Percentiles rank a stretch among this genome's conserved stretches.
These are phyloP conservation scores for Cyprinodon diabolis DNA, from an alignment of 2,797 vertebrate genomes.

Conservation along the genomic window DNA sequence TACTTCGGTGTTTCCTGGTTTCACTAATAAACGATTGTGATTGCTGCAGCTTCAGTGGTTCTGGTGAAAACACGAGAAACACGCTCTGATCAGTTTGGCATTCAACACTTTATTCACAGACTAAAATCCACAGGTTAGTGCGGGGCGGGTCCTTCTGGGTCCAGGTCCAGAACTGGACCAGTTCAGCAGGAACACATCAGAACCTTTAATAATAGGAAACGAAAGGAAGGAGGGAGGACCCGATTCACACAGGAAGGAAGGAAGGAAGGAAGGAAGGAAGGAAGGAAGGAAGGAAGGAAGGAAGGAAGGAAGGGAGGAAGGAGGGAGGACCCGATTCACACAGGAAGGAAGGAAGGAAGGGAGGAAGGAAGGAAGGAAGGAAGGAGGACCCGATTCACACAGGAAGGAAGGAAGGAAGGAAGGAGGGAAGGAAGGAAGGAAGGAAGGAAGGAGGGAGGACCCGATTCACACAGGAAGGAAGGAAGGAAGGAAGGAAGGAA, in stretches of 20 bases:
- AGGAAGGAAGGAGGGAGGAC: too few species aligned
- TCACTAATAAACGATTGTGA: too few species aligned
- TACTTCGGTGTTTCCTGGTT: too few species aligned
- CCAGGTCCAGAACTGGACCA: slow-evolving; percentile 16
- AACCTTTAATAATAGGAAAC: slow-evolving; percentile 59
- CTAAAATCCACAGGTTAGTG: slow-evolving; percentile 75
- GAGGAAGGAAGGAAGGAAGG: slow-evolving; percentile 7
- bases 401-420: too few species aligned
- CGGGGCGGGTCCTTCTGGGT: slow-evolving; percentile 38
- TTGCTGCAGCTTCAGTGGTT: too few species aligned
- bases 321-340: slow-evolving; percentile 21
- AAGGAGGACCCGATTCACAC: slow-evolving; percentile 29
- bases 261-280: too few species aligned
- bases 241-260: slow-evolving; percentile 20
- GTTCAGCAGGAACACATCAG: slow-evolving; percentile 58
- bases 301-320: too few species aligned
- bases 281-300: too few species aligned
- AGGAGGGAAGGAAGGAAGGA: too few species aligned
- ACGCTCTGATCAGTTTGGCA: slow-evolving; percentile 48
- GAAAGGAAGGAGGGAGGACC: slow-evolving; percentile 15
- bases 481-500: too few species aligned
- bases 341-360: background rate
- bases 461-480: too few species aligned
- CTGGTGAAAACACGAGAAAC: too few species aligned
- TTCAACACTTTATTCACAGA: slow-evolving; percentile 87